Evolutionary conservation across 2,113 vertebrate species (phyloP).

Genomic region (Pseudolaguvia tuberculata): DNA sequence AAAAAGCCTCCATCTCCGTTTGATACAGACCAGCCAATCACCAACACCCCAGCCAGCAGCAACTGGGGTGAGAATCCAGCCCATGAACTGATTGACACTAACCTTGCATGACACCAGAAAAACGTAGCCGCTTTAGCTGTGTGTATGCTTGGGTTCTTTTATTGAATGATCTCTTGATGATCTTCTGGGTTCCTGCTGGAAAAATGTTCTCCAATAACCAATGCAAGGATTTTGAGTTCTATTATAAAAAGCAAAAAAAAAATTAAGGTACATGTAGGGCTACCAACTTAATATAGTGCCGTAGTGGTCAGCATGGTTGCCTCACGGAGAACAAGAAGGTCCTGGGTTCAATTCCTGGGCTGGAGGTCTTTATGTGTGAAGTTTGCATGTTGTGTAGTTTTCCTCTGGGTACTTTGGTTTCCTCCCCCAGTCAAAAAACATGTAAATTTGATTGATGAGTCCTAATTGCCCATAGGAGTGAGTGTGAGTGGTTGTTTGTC

Average conservation of each 20-base stretch:
- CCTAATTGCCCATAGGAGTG: too few relatives aligned
- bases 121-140: neutral
- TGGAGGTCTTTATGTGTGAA: too few relatives aligned
- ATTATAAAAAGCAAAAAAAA: conserved; percentile 2
- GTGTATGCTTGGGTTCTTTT: neutral
- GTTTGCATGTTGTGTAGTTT: too few relatives aligned
- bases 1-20: conserved; percentile 17
- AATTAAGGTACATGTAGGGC: neutral
- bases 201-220: neutral
- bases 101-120: conserved; percentile 37
- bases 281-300: neutral
- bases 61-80: conserved; percentile 35
- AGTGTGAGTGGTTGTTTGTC: too few relatives aligned
- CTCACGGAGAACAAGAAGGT: too few relatives aligned
- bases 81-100: conserved; percentile 35
- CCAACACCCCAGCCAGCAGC: conserved; percentile 41
- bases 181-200: neutral
- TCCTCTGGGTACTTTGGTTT: too few relatives aligned
- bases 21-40: conserved; percentile 35
- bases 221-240: neutral
- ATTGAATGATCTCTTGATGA: neutral
- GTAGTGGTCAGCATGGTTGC: too few relatives aligned
- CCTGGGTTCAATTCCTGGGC: too few relatives aligned
- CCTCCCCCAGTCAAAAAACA: too few relatives aligned
- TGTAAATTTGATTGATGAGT: too few relatives aligned